Percentiles rank a stretch among this genome's conserved stretches.
These are phyloP conservation scores for Stictonetta naevosa DNA, from an alignment of 2,113 vertebrate species.

Conservation along the genomic window DNA sequence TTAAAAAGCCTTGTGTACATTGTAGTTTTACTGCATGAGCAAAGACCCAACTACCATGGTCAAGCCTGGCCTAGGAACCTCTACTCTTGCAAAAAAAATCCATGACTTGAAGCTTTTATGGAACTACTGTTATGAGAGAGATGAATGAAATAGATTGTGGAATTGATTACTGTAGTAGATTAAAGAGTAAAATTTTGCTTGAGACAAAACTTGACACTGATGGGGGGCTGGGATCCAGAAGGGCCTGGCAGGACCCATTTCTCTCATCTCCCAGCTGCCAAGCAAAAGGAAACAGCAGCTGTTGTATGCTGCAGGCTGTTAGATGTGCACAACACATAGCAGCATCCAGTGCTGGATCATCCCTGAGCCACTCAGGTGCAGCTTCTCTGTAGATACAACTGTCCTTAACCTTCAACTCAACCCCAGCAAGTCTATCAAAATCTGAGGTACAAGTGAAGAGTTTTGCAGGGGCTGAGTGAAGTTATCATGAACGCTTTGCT, in stretches of 20 bases:
- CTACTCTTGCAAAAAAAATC: neutral
- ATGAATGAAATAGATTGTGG: neutral
- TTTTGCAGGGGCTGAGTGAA: neutral
- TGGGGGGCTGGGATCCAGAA: neutral
- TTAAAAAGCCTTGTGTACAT: neutral
- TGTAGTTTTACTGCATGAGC: neutral
- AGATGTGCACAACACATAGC: neutral
- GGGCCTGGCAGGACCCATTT: neutral
- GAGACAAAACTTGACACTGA: neutral
- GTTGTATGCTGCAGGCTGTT: neutral
- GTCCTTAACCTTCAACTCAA: neutral
- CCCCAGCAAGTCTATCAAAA: neutral
- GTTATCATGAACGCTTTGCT: neutral
- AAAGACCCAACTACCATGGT: neutral
- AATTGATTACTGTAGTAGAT: neutral
- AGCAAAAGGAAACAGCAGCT: neutral
- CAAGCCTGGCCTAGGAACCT: neutral
- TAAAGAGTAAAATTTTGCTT: neutral
- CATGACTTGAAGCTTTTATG: neutral
- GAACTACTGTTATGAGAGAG: neutral
- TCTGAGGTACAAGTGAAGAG: neutral
- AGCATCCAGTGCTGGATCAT: neutral
- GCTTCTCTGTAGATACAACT: neutral
- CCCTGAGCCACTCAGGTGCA: rapidly evolving
- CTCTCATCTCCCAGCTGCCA: neutral